A percentile compares a stretch with the other conserved stretches of the same genome.
These are phyloP conservation scores for Cricetomys ansorgei DNA, from an alignment of 2,113 vertebrate genomes.

Conservation along the genomic window DNA sequence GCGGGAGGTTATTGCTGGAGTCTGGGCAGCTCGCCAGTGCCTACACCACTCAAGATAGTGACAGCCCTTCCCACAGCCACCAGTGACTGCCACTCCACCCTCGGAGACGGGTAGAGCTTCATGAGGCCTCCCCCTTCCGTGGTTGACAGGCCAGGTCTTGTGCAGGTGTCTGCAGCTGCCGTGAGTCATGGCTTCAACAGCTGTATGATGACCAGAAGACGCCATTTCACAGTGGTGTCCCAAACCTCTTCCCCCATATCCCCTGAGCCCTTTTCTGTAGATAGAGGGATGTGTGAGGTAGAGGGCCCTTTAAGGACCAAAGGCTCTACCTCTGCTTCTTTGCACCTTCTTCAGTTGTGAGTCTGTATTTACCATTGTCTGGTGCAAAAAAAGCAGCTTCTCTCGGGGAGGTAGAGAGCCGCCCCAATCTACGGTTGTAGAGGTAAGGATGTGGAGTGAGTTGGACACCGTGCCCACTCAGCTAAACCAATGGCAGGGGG, in stretches of 20 bases:
- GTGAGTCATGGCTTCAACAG: too few relatives aligned
- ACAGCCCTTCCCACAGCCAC: background rate
- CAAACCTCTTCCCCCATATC: background rate
- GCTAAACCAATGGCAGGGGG: background rate
- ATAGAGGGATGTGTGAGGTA: background rate
- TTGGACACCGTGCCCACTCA: too few relatives aligned
- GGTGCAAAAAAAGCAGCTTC: too few relatives aligned
- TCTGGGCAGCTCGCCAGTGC: background rate
- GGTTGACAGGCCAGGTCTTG: too few relatives aligned
- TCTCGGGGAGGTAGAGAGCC: background rate
- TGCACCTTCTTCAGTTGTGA: background rate
- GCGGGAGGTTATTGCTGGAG: background rate
- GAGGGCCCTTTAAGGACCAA: background rate
- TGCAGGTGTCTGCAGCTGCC: background rate
- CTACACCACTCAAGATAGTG: background rate
- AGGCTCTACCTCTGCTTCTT: background rate
- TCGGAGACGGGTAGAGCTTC: too few relatives aligned
- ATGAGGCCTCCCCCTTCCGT: background rate
- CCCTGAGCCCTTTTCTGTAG: background rate
- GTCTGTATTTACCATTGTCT: background rate
- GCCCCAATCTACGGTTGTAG: too few relatives aligned
- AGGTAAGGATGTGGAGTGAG: background rate
- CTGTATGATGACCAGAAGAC: background rate
- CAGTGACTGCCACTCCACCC: background rate
- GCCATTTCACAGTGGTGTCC: background rate